Base-by-base conservation (phyloP, 2,797 vertebrate species). In the Tokudaia muenninki region DNA sequence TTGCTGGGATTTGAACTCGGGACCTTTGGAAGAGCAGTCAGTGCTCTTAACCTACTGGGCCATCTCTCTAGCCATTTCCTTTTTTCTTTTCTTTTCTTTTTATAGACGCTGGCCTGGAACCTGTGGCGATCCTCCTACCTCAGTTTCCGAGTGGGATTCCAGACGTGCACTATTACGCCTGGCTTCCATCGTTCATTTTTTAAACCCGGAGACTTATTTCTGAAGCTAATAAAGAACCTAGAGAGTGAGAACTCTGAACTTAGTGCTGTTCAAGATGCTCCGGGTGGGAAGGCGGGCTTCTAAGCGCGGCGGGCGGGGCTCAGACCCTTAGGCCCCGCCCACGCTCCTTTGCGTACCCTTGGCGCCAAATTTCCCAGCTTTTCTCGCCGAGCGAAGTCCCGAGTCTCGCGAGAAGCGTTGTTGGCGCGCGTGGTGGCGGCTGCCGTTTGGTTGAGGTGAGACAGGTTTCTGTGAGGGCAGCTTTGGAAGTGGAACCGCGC, bases 261-360 rank as follows among this genome's bases (percentile, higher is more conserved):
- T 16, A 5, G n/a, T 0, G 6, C 24, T 0, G 17, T 19, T n/a
- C 5, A 6, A 41, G n/a, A 29, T 1, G 14, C 0, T 6, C 22
- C 0, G 37, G 57, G 6, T 41, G 10, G 44, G 21, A 11, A 24
- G 6, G 55, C 14, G 3, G 34, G 14, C 1, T 22, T 22, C 41
- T 0, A 17, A 34, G 41, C 11, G 6, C 1, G 37, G 11, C 14
- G 83, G 83, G 63, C 29, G 44, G 41, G 61, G 17, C 41, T 7
- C 41, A 1, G 50, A 24, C 3, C 52, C 67, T 19, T 3, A 74
- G 67, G 34, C 70, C 17, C 87, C 67, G 26, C 67, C 86, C 86
- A 88, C 3, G 13, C 22, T 14, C 10, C 31, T 1, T 50, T 24
- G 14, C n/a, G 14, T 9, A 6, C 13, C 3, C 21, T 87, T 52